phyloP scores from a whole-genome alignment of 2,113 vertebrate genomes.

The Hippopotamus amphibius region DNA sequence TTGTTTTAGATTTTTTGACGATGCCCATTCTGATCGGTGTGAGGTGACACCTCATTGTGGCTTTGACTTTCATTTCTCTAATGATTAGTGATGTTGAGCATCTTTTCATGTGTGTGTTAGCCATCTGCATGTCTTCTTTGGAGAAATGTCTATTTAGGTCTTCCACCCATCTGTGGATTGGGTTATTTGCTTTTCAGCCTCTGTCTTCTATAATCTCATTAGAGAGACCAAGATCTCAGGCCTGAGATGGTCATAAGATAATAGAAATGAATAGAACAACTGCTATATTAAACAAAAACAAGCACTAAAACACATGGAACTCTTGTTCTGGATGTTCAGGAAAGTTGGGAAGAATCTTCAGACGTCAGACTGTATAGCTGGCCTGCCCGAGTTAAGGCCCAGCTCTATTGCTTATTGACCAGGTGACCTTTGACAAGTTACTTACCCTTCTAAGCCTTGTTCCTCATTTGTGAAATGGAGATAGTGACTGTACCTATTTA shows the following conservation, averaged over 20 bases:
- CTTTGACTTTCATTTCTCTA: too few species aligned
- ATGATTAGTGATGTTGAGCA: too few species aligned
- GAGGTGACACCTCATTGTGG: too few species aligned
- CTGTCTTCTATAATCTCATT: neutral
- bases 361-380: neutral
- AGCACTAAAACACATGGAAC: neutral
- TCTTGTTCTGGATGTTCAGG: neutral
- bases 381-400: neutral
- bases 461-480: conserved; percentile 11
- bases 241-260: neutral
- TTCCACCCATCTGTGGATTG: too few species aligned
- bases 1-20: too few species aligned
- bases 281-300: neutral
- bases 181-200: neutral
- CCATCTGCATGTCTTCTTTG: too few species aligned
- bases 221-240: neutral
- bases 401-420: neutral
- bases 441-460: neutral
- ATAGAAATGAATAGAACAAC: neutral
- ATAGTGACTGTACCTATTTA: neutral
- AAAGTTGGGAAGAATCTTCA: neutral
- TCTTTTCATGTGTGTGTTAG: too few species aligned
- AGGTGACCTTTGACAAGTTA: neutral
- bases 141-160: too few species aligned
- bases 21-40: too few species aligned